Evolutionary conservation across 2,797 vertebrate species (phyloP).

Genomic region (Varecia variegata): DNA sequence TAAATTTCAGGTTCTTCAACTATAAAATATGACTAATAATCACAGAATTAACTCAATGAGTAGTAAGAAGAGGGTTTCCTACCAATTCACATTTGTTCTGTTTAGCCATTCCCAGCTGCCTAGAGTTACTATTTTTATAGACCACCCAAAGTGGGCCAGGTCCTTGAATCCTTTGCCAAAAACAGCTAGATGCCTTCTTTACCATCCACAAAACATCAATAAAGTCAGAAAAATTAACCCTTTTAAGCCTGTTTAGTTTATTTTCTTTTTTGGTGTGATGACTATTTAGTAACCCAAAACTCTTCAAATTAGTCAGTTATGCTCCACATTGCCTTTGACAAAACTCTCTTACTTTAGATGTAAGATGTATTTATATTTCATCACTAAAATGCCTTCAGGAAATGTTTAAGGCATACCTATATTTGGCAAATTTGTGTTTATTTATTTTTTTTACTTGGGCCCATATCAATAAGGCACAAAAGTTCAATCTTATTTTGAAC

Average conservation of each 20-base stretch:
- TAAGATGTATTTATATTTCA: conserved; percentile 26
- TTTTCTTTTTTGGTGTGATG: conserved; percentile 33
- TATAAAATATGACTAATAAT: not conserved
- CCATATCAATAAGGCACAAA: not conserved
- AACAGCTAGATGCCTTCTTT: not conserved
- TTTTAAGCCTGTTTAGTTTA: conserved; percentile 3
- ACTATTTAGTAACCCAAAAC: not conserved
- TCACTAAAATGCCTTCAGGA: not conserved
- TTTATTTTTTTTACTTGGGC: not conserved
- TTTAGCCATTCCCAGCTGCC: not conserved
- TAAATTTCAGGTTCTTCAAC: not conserved
- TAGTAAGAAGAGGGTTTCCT: not conserved
- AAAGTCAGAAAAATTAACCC: conserved; percentile 38
- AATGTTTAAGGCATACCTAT: not conserved
- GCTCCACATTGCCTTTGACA: not conserved
- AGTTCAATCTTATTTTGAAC: not conserved
- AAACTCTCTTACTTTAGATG: not conserved
- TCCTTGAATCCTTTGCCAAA: conserved; percentile 9
- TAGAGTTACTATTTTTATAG: conserved; percentile 3
- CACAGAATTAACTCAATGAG: not conserved
- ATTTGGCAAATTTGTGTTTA: not conserved
- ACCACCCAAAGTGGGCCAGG: not conserved
- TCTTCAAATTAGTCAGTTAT: not conserved
- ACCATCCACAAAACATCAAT: not conserved
- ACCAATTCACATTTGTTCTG: not conserved